Conservation (phyloP, 2,113 vertebrate genomes). For the Uria aalge region DNA sequence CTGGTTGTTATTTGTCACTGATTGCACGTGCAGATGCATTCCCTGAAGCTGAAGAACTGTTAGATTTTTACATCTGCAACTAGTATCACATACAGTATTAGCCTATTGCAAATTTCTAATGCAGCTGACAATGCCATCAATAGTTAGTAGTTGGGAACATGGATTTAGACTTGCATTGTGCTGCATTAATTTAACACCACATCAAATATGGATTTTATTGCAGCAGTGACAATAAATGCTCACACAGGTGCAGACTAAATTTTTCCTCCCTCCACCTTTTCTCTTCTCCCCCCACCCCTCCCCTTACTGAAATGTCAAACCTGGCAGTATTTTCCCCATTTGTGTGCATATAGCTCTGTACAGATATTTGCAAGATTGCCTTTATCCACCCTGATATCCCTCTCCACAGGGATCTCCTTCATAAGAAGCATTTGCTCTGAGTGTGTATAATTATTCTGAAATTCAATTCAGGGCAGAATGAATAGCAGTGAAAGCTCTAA, state of each 20-base stretch:
- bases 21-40: slow-evolving; percentile 64
- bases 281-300: neutral
- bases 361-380: neutral
- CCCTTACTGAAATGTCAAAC: slow-evolving; percentile 21
- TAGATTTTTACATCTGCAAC: slow-evolving; percentile 50
- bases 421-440: neutral
- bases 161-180: slow-evolving; percentile 64
- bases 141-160: slow-evolving; percentile 62
- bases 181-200: slow-evolving; percentile 78
- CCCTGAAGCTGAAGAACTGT: slow-evolving; percentile 45
- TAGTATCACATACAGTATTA: slow-evolving; percentile 16
- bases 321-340: slow-evolving; percentile 16
- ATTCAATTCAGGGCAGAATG: neutral
- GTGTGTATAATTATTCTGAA: neutral
- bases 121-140: slow-evolving; percentile 58
- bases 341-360: neutral
- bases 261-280: slow-evolving; percentile 9
- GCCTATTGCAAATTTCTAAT: slow-evolving; percentile 36
- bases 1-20: slow-evolving; percentile 63
- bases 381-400: neutral
- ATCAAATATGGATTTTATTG: slow-evolving; percentile 83
- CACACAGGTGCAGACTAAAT: slow-evolving; percentile 42
- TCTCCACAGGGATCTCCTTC: neutral
- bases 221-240: slow-evolving; percentile 75
- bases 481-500: neutral